phyloP scores from a whole-genome alignment of 2,888 invertebrate genomes.

The Rhagium mordax region DNA sequence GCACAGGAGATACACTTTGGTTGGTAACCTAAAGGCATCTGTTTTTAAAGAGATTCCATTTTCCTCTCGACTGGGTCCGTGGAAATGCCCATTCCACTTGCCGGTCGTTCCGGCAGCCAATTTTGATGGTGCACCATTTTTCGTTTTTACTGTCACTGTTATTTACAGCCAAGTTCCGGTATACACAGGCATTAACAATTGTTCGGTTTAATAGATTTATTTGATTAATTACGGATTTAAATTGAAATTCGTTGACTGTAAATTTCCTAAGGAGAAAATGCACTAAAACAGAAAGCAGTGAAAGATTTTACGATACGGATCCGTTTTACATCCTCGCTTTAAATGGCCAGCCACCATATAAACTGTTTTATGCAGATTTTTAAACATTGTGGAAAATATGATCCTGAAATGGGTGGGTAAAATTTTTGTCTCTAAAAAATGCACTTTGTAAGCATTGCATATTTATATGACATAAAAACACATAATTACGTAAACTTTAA shows the following conservation, averaged over 20 bases:
- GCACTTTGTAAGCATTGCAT: too few relatives aligned
- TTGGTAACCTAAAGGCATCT: conserved; percentile 66
- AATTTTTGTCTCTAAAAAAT: not conserved
- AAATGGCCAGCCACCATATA: not conserved
- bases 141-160: conserved; percentile 39
- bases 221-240: conserved; percentile 24
- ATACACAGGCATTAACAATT: conserved; percentile 23
- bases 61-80: conserved; percentile 62
- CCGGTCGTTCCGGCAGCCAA: conserved; percentile 46
- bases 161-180: conserved; percentile 31
- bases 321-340: not conserved
- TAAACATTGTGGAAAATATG: not conserved
- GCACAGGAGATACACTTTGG: conserved; percentile 56
- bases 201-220: conserved; percentile 13
- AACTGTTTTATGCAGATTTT: not conserved
- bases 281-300: not conserved
- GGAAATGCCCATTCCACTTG: conserved; percentile 46
- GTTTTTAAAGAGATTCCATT: conserved; percentile 65
- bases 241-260: not conserved
- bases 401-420: not conserved
- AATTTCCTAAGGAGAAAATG: conserved; percentile 5
- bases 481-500: too few relatives aligned
- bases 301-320: not conserved
- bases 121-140: conserved; percentile 43
- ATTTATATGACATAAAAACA: too few relatives aligned